Evolutionary conservation across 2,888 invertebrate genomes (phyloP), one percentile per base, ranked within the genome.

Genomic region (Blastobasis adustella): DNA sequence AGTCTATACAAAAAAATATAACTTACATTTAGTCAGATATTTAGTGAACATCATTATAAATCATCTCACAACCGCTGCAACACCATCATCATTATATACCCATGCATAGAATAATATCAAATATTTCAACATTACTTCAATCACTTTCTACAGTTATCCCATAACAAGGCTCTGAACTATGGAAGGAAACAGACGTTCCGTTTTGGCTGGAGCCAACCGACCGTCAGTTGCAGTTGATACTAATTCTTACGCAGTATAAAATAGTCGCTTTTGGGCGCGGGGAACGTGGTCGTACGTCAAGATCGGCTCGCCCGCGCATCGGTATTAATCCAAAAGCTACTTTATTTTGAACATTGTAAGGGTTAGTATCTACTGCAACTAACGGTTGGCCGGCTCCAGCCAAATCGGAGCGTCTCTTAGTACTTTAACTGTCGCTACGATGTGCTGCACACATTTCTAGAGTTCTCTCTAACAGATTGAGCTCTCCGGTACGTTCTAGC

Each of bases 51-150:
- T 85, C 73, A 76, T 77, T 78, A 86, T 86, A 86, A 80, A 87
- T 84, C 86, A 82, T 86, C 85, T 88, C 88, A 88, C 88, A 88
- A 88, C 88, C 87, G 73, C 86, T 78, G 83, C 87, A 88, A 88
- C 87, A 82, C 76, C 67, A 72, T 71, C 76, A 59, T 71, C 73
- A 79, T 79, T 80, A 71, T 79, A 73, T 79, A 79, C 73, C 76
- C 72, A 72, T 73, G 65, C 75, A 81, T 77, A 79, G 69, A 81
- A 77, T 76, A 79, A 72, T 79, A 71, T 72, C 69, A 76, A 51
- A 44, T 73, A 70, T 67, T 67, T 73, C 73, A 81, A 81, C 79
- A 76, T 73, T 65, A 66, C 58, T 68, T 71, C 59, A 59, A 59
- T 58, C 56, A 54, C 56, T 59, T 55, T 60, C 67, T 74, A 81